Base-by-base conservation (phyloP, 1,140 invertebrate genomes). In the Lepidostoma basale region DNA sequence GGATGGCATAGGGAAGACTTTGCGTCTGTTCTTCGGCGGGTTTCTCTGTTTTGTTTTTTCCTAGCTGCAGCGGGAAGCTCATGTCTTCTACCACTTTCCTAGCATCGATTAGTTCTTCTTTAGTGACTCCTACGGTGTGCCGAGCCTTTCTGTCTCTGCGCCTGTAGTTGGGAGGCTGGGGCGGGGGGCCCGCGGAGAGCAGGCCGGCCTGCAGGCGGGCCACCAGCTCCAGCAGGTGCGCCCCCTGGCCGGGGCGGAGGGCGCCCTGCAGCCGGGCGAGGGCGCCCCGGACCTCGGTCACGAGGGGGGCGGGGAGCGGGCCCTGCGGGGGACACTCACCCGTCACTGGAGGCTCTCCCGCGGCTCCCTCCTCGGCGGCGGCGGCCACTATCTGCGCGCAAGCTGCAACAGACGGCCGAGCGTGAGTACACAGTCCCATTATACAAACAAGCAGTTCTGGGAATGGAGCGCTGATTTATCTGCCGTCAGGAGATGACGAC, bases 51-150 rank as follows among this genome's bases (percentile, higher is more conserved):
- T 23, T 9, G 9, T 14, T 39, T 73, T 22, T 9, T 28, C 28
- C 39, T 49, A 23, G 62, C 69, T 25, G 70, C 59, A 71, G 75
- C 49, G 77, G 74, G 12, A 87, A 74, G 5, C 83, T 80, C 74
- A 88, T 87, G 68, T 90, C 85, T 73, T 91, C 87, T 39, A 93
- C 84, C 74, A 91, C 86, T 56, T 87, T 85, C 42, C 92, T 83
- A 0, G 92, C 92, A 68, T 88, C 85, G 0, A 88, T 90, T 22
- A 94, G 77, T 73, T 94, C 92, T 75, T 93, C 91, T 1, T 85
- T 82, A 3, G 89, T 92, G 1, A 94, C 92, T 14, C 90, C 92
- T 3, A 94, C 90, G 0, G 92, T 94, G 74, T 94, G 90, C 2
- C 92, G 83, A 28, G 86, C 85, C 26, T 84, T 82, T 30, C 86